Evolutionary conservation across 1,140 invertebrate species (phyloP), one percentile per base, ranked within the genome.

Genomic region (Eumeta japonica): DNA sequence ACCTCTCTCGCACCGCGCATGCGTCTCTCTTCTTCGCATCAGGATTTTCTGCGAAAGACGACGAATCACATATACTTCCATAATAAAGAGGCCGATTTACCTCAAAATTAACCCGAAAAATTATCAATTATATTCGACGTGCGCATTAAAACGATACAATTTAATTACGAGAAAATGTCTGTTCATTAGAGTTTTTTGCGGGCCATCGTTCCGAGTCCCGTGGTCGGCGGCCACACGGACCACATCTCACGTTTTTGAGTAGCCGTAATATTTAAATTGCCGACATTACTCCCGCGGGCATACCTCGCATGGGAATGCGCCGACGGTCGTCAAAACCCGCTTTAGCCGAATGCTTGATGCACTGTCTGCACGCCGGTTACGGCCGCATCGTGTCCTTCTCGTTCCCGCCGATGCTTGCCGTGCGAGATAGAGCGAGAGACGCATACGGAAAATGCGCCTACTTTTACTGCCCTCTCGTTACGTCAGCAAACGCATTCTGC

Each of bases 181-280:
- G 44, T 52, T 58, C 60, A 65, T 72, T 68, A 55, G 57, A 49
- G 28, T 28, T 60, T 64, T 60, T 67, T 66, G 58, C 35, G 50
- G 32, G 48, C 60, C 60, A 61, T 67, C 60, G 56, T 35, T 65
- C n/a, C 55, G 47, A 62, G 54, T 51, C 62, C 66, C 52, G 56
- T 43, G 58, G 28, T 41, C 17, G 52, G 43, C 50, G 61, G 54
- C 64, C 63, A 70, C 65, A 70, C 63, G 58, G 65, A 55, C 44
- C 62, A 66, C 63, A 64, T 66, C 60, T 72, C 63, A 68, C 67
- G 67, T 72, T 72, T 67, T 68, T 68, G 59, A 64, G 65, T 62
- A 58, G 57, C 58, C 55, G 63, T 66, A 64, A 73, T 73, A 68
- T 70, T 73, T 67, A 73, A 73, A 73, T 73, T 70, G 61, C 52